Evolutionary conservation across 2,888 invertebrate genomes (phyloP).

Genomic region (Apantesis nais): DNA sequence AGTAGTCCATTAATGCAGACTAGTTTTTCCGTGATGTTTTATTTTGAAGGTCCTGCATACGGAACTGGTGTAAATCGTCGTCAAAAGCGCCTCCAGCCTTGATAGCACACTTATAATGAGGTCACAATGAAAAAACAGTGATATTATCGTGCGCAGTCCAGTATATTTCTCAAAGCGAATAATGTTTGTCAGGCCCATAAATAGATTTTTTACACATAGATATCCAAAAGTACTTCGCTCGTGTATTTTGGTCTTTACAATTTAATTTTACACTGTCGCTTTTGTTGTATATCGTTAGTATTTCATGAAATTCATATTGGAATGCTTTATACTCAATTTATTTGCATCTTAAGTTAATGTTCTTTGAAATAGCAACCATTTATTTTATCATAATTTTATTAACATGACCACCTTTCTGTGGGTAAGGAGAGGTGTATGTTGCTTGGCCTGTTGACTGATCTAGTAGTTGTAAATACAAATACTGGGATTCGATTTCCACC

Average conservation of each 20-base stretch:
- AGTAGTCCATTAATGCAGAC: constrained; percentile 5
- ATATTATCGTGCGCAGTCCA: constrained; percentile 38
- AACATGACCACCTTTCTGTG: no score
- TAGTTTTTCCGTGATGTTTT: constrained; percentile 21
- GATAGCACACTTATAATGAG: constrained; percentile 46
- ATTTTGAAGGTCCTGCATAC: constrained; percentile 41
- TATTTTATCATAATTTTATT: no score
- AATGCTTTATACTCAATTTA: background rate
- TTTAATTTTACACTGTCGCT: background rate
- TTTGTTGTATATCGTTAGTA: no score
- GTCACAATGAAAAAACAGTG: constrained; percentile 47
- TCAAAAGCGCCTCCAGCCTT: constrained; percentile 44
- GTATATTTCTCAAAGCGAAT: constrained; percentile 25
- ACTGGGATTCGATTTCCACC: no score
- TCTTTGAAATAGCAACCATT: no score
- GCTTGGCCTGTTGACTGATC: no score
- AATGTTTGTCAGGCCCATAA: constrained; percentile 54
- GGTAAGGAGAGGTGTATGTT: no score
- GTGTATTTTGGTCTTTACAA: background rate
- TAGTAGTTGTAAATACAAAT: no score
- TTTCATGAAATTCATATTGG: background rate
- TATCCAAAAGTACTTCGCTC: constrained; percentile 8
- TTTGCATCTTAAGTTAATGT: no score
- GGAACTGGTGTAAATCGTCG: constrained; percentile 35
- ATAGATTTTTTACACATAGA: constrained; percentile 44